phyloP scores from a whole-genome alignment of 2,113 vertebrate genomes.

The Forbesichthys agassizii region DNA sequence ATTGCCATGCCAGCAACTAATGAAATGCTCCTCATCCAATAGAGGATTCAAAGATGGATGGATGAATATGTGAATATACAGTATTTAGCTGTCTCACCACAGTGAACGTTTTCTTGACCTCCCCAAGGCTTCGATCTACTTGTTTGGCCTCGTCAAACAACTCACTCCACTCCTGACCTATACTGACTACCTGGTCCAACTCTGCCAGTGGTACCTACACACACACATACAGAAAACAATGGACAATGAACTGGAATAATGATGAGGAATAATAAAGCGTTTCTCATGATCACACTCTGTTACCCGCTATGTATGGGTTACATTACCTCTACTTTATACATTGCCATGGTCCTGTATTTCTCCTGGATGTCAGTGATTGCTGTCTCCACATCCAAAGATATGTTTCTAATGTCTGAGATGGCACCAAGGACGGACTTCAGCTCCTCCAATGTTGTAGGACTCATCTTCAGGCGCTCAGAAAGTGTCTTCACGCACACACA shows the following conservation, averaged over 20 bases:
- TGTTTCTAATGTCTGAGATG: conserved; percentile 80
- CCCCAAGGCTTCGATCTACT: conserved; percentile 79
- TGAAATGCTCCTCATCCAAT: too few relatives aligned
- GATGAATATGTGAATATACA: too few relatives aligned
- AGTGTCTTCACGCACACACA: conserved; percentile 69
- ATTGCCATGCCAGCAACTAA: too few relatives aligned
- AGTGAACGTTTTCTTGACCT: conserved; percentile 85
- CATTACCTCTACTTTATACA: conserved; percentile 86
- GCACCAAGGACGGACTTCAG: conserved; percentile 86
- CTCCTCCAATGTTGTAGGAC: conserved; percentile 81
- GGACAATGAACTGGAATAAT: not conserved
- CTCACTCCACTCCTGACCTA: conserved; percentile 77
- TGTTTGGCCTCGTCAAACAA: conserved; percentile 79
- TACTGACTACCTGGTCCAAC: conserved; percentile 62
- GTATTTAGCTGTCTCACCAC: conserved; percentile 74
- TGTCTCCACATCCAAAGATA: conserved; percentile 85
- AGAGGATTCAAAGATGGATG: too few relatives aligned
- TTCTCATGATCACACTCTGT: not conserved
- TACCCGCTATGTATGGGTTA: conserved; percentile 53
- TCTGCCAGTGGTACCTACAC: conserved; percentile 81
- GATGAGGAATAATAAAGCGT: not conserved
- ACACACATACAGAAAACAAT: not conserved
- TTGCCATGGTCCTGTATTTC: conserved; percentile 85
- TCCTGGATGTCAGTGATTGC: conserved; percentile 83
- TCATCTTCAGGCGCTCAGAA: conserved; percentile 73